These are phyloP conservation scores for Lithosia quadra DNA, from an alignment of 2,888 invertebrate genomes.

Conservation along the genomic window DNA sequence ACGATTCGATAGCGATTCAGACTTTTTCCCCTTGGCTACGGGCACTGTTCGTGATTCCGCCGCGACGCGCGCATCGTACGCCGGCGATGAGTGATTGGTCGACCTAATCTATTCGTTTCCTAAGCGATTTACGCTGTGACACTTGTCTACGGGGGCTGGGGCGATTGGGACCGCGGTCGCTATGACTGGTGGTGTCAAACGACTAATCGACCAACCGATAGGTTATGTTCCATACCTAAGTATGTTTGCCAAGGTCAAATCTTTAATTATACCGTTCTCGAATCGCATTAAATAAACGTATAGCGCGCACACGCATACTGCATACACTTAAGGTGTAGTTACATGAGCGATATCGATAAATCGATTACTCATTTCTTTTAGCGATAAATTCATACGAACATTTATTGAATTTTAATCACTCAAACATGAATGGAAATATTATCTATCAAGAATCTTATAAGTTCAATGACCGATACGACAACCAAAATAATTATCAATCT, in stretches of 20 bases:
- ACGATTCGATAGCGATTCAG: no score
- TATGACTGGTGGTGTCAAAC: no score
- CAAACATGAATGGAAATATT: background rate
- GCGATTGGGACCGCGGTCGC: no score
- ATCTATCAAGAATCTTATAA: background rate
- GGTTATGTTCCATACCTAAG: background rate
- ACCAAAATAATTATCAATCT: background rate
- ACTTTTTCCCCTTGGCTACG: no score
- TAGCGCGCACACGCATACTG: background rate
- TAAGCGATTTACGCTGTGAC: no score
- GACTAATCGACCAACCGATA: no score
- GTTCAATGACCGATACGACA: background rate
- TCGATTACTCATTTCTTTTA: background rate
- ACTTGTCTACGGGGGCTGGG: no score
- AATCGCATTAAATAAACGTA: conserved; percentile 8
- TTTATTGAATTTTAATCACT: background rate
- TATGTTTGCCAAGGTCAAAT: conserved; percentile 10
- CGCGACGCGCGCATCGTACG: no score
- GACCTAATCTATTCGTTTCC: no score
- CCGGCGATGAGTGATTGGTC: no score
- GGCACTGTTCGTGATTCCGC: no score
- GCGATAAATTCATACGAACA: background rate
- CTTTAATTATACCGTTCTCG: background rate
- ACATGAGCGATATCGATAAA: background rate
- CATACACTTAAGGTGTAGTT: conserved; percentile 1